phyloP scores from a whole-genome alignment of 2,797 vertebrate genomes.

The Anguilla marmorata region DNA sequence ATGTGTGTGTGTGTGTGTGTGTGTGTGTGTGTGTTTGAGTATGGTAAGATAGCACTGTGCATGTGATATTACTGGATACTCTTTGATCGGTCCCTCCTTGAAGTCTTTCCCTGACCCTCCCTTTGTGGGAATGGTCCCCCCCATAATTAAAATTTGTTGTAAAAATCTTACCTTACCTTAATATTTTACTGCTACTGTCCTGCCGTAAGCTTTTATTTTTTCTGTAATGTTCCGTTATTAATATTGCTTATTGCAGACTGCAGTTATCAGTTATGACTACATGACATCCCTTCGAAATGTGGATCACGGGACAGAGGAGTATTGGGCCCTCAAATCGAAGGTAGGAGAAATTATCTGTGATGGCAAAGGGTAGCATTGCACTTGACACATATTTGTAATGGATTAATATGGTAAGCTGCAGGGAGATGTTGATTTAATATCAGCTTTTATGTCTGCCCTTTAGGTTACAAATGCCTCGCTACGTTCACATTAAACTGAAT shows the following conservation, averaged over 20 bases:
- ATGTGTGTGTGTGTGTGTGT: too few relatives aligned
- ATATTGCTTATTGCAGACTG: conserved; percentile 74
- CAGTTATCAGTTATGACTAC: conserved; percentile 88
- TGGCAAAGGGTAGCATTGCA: not conserved
- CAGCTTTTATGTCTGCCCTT: not conserved
- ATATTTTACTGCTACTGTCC: too few relatives aligned
- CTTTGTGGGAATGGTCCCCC: not conserved
- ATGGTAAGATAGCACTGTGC: too few relatives aligned
- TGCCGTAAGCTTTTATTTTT: not conserved
- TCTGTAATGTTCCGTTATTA: not conserved
- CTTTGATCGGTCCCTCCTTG: not conserved
- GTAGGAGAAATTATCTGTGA: conserved; percentile 62
- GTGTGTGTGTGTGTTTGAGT: not conserved
- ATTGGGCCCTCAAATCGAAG: conserved; percentile 84
- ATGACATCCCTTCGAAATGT: conserved; percentile 81
- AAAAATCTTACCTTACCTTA: too few relatives aligned
- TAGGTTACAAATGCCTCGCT: not conserved
- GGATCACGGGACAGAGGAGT: conserved; percentile 80
- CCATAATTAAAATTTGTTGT: too few relatives aligned
- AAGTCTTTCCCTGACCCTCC: not conserved
- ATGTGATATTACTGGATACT: not conserved
- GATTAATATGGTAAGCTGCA: not conserved
- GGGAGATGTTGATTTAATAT: not conserved
- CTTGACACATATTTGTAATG: not conserved
- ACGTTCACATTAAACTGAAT: not conserved